Evolutionary conservation across 2,888 invertebrate genomes (phyloP).

Genomic region (Amaurobius ferox): DNA sequence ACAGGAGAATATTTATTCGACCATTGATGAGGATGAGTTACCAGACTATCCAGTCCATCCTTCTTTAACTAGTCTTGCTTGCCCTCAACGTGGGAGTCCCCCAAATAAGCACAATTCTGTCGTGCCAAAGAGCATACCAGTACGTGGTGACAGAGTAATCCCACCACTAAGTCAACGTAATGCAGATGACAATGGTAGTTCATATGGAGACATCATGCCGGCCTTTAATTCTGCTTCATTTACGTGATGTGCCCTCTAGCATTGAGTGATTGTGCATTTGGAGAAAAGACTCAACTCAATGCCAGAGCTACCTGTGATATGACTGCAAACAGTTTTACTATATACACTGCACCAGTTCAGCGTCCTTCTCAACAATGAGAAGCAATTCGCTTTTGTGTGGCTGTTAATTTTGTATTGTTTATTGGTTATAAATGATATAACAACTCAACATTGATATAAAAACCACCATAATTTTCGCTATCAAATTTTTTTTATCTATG

Average conservation of each 20-base stretch:
- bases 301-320: constrained; percentile 66
- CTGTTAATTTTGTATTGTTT: constrained; percentile 7
- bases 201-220: constrained; percentile 70
- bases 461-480: constrained; percentile 40
- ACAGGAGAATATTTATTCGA: constrained; percentile 70
- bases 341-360: constrained; percentile 50
- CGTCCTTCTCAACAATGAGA: constrained; percentile 31
- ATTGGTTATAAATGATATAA: neutral
- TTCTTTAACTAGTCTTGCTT: constrained; percentile 54
- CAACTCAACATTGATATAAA: neutral
- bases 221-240: constrained; percentile 59
- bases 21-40: constrained; percentile 67
- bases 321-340: constrained; percentile 44
- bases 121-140: constrained; percentile 32
- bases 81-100: constrained; percentile 32
- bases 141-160: constrained; percentile 25
- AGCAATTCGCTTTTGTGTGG: constrained; percentile 41
- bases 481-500: constrained; percentile 47
- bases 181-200: constrained; percentile 51
- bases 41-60: constrained; percentile 19
- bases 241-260: constrained; percentile 44
- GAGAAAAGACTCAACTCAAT: constrained; percentile 32
- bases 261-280: neutral
- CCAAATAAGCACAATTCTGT: constrained; percentile 10
- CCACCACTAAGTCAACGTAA: constrained; percentile 65